Percentiles rank a stretch among this genome's conserved stretches.
These are phyloP conservation scores for Kryptolebias ocellatus DNA, from an alignment of 2,797 vertebrate species.

Conservation along the genomic window DNA sequence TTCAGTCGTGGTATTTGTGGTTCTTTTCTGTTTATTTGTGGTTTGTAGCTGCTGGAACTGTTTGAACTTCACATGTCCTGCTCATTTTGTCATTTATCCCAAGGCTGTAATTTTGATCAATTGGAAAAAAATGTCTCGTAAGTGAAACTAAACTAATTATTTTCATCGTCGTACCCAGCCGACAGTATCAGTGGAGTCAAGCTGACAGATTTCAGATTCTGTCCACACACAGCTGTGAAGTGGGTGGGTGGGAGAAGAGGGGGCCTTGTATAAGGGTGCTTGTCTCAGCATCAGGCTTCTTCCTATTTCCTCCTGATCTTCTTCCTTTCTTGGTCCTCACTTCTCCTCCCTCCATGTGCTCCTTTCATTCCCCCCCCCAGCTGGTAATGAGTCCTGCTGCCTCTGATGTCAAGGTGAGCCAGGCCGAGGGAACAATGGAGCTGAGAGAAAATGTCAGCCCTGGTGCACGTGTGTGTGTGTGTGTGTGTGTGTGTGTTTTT, in stretches of 20 bases:
- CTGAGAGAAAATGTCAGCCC: conserved; percentile 80
- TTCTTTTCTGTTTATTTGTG: conserved; percentile 30
- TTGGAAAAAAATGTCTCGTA: conserved; percentile 10
- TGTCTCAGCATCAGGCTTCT: conserved; percentile 59
- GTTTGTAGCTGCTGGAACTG: conserved; percentile 36
- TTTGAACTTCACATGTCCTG: conserved; percentile 31
- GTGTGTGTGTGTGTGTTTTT: conserved; percentile 19
- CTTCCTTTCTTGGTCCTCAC: conserved; percentile 40
- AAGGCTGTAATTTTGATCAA: conserved; percentile 23
- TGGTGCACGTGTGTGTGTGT: conserved; percentile 19
- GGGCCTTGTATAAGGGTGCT: conserved; percentile 42
- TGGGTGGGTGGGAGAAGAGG: conserved; percentile 4
- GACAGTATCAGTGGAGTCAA: conserved; percentile 22
- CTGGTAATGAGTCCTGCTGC: conserved; percentile 83
- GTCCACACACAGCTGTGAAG: conserved; percentile 20
- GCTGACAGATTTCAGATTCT: conserved; percentile 50
- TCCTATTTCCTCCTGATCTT: conserved; percentile 59
- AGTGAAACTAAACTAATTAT: conserved; percentile 38
- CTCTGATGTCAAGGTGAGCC: conserved; percentile 84
- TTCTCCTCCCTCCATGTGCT: conserved; percentile 59
- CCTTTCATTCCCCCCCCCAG: conserved; percentile 71
- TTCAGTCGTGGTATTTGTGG: background rate
- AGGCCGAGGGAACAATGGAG: conserved; percentile 77
- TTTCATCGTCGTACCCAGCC: conserved; percentile 21
- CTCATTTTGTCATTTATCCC: conserved; percentile 42